These are phyloP conservation scores for Parazoanthus atlanticus DNA, from an alignment of 92 coral and sea anemone species.

Conservation along the genomic window DNA sequence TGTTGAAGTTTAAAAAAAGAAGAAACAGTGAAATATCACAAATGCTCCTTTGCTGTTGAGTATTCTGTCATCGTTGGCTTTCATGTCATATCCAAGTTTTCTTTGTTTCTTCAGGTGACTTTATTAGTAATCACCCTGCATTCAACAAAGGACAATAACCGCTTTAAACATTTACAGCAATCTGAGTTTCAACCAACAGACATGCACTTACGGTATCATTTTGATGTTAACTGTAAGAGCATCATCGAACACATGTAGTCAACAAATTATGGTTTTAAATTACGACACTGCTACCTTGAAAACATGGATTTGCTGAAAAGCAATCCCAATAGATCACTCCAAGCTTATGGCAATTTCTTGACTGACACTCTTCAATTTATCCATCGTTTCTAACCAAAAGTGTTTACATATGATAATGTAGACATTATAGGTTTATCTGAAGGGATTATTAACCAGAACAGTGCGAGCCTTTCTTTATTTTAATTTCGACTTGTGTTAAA, in stretches of 20 bases:
- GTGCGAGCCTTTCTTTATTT: background rate
- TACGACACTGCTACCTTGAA: background rate
- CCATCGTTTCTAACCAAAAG: background rate
- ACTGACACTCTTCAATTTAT: conserved; percentile 16
- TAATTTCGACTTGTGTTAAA: background rate
- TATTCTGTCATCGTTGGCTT: background rate
- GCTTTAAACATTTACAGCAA: background rate
- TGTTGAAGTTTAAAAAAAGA: background rate
- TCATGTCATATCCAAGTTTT: background rate
- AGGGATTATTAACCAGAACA: background rate
- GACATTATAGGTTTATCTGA: background rate
- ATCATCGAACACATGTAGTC: background rate
- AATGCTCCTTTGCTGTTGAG: background rate
- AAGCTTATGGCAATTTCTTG: background rate
- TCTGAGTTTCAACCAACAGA: background rate
- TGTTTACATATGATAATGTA: conserved; percentile 36
- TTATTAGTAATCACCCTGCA: background rate
- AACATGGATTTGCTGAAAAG: background rate
- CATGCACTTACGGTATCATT: background rate
- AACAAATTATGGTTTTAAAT: background rate
- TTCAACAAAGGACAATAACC: background rate
- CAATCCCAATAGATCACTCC: background rate
- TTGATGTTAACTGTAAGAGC: background rate
- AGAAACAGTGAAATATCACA: background rate
- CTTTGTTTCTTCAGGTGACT: background rate